Base-by-base conservation (phyloP, 1,140 invertebrate species). In the Branchinecta lindahli region DNA sequence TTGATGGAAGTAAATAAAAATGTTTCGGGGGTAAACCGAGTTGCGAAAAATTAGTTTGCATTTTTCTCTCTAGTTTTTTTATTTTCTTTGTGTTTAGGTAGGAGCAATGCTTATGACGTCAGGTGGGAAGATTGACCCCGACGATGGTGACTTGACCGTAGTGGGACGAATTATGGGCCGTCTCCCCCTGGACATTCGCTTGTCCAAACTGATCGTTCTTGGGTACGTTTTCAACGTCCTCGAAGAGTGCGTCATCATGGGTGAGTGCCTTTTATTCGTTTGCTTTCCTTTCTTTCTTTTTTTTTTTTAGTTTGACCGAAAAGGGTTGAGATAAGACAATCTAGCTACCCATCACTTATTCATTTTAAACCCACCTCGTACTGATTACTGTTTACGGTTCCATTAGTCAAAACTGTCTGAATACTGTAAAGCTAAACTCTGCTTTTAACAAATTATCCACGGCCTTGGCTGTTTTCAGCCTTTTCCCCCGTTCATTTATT, bases 61-160 rank as follows among this genome's bases (percentile, higher is more conserved):
- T 33, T 33, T 1, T 33, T 33, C 33, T 33, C 33, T 33, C 33
- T 1, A 33, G 33, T 33, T 33, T 33, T 33, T 33, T 33, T 33
- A 33, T 3, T 33, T 33, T 33, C 1, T n/a, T 33, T 5, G 33
- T 33, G 33, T 33, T 33, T 70, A 82, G 80, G 78, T 82, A 67
- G 82, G 82, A 33, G 82, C 82, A 6, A 75, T 96, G 5, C 81
- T 85, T 33, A 81, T 85, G 46, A 84, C 80, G 0, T 72, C 82
- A 18, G 79, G 82, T 66, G 83, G 80, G 0, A 71, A 79, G n/a
- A 80, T 82, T 72, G 79, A 81, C 65, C 75, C 77, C 12, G 80
- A 85, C 47, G 93, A 97, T 80, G 94, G 94, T n/a, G 88, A 95
- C 71, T 75, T 98, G 12, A 97, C 93, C 0, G 88, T 87, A 77